Conservation (phyloP, 2,888 invertebrate genomes). For the Amphipyra tragopoginis region DNA sequence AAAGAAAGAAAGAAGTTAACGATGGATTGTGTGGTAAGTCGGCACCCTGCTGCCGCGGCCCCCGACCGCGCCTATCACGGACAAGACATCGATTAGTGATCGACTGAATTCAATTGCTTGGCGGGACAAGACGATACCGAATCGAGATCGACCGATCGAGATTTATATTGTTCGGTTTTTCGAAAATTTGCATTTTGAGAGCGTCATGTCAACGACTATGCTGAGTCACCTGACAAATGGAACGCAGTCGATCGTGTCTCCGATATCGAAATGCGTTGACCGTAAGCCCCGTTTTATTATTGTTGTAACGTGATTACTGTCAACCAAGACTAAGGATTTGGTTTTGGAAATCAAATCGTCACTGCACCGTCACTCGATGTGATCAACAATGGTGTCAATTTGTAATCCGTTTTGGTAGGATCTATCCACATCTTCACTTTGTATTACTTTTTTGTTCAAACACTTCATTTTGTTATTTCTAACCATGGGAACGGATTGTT, state of each 20-base stretch:
- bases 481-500: constrained; percentile 30
- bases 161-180: constrained; percentile 88
- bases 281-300: constrained; percentile 87
- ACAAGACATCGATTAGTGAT: constrained; percentile 90
- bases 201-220: constrained; percentile 88
- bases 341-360: constrained; percentile 71
- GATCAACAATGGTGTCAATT: constrained; percentile 65
- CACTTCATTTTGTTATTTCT: too few relatives aligned
- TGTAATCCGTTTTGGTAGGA: constrained; percentile 64
- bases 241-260: constrained; percentile 83
- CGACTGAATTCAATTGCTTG: constrained; percentile 90
- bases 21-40: constrained; percentile 90
- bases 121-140: constrained; percentile 87
- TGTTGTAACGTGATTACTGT: constrained; percentile 88
- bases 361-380: constrained; percentile 67
- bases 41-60: constrained; percentile 89
- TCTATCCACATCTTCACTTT: constrained; percentile 38
- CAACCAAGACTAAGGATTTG: constrained; percentile 77
- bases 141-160: constrained; percentile 85
- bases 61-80: constrained; percentile 89
- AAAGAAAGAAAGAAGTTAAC: constrained; percentile 89
- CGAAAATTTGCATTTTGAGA: constrained; percentile 89
- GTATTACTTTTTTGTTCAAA: constrained; percentile 32
- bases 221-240: constrained; percentile 90
- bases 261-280: constrained; percentile 87